A percentile compares a stretch with the other conserved stretches of the same genome.
Evolutionary conservation across 2,113 vertebrate genomes (phyloP).

Genomic region (Ciconia boyciana): DNA sequence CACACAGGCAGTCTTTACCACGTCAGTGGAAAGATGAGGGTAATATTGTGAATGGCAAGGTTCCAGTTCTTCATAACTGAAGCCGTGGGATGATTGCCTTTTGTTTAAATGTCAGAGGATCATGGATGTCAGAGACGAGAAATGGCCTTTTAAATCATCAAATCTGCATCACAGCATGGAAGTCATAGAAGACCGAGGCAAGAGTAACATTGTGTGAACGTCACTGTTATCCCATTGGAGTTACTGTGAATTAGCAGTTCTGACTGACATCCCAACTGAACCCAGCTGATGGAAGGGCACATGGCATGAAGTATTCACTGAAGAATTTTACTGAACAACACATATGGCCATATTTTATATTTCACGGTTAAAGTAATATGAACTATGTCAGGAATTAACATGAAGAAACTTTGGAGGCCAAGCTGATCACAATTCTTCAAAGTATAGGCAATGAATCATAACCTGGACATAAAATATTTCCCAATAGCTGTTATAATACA

Average conservation of each 20-base stretch:
- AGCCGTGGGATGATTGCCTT: constrained; percentile 41
- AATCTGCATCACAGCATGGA: neutral
- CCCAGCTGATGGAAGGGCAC: neutral
- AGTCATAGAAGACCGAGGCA: fast-evolving
- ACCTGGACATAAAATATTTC: neutral
- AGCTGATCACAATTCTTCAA: neutral
- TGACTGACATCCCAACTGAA: neutral
- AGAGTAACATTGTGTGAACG: neutral
- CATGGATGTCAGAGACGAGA: neutral
- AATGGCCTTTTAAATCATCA: neutral
- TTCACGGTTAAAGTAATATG: neutral
- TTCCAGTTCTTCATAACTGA: neutral
- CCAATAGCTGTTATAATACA: neutral
- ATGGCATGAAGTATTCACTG: neutral
- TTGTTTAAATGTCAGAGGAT: constrained; percentile 64
- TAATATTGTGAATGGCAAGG: constrained; percentile 32
- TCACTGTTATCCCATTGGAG: neutral
- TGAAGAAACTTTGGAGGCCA: neutral
- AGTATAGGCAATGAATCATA: neutral
- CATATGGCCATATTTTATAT: neutral
- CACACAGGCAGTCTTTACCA: neutral
- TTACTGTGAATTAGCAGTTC: neutral
- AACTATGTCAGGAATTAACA: neutral
- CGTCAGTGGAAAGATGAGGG: constrained; percentile 36
- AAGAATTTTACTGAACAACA: neutral